phyloP scores from a whole-genome alignment of 2,888 invertebrate species.

The Agrotis puta region DNA sequence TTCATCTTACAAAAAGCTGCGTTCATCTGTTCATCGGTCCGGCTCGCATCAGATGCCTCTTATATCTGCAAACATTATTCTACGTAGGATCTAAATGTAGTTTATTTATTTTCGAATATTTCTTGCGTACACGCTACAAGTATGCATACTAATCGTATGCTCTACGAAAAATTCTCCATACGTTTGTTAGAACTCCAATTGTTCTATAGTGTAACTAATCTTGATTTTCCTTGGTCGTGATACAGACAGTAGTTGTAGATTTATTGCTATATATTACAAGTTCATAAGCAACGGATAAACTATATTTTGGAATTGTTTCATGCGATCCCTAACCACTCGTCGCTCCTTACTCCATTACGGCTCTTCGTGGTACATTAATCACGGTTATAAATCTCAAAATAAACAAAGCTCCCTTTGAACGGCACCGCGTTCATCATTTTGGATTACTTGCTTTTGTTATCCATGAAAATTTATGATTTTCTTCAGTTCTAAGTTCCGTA shows the following conservation, averaged over 20 bases:
- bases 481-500: constrained; percentile 4
- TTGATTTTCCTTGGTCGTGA: constrained; percentile 46
- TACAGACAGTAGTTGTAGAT: constrained; percentile 38
- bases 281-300: constrained; percentile 31
- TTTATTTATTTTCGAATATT: constrained; percentile 62
- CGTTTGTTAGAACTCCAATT: constrained; percentile 14
- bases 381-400: constrained; percentile 31
- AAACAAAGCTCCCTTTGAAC: constrained; percentile 39
- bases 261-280: constrained; percentile 33
- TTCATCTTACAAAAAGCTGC: constrained; percentile 6
- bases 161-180: constrained; percentile 17
- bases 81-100: constrained; percentile 62
- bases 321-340: constrained; percentile 29
- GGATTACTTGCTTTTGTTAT: constrained; percentile 41
- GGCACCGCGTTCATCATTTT: constrained; percentile 40
- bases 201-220: constrained; percentile 34
- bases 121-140: constrained; percentile 49
- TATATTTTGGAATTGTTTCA: constrained; percentile 49
- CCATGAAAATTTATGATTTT: constrained; percentile 29
- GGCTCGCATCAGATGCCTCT: constrained; percentile 30
- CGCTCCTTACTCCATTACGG: background rate
- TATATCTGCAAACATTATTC: constrained; percentile 58
- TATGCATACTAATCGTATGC: constrained; percentile 12
- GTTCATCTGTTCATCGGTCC: constrained; percentile 10
- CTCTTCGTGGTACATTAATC: constrained; percentile 51